Conservation (phyloP, 2,113 vertebrate genomes). For the Pipa parva region DNA sequence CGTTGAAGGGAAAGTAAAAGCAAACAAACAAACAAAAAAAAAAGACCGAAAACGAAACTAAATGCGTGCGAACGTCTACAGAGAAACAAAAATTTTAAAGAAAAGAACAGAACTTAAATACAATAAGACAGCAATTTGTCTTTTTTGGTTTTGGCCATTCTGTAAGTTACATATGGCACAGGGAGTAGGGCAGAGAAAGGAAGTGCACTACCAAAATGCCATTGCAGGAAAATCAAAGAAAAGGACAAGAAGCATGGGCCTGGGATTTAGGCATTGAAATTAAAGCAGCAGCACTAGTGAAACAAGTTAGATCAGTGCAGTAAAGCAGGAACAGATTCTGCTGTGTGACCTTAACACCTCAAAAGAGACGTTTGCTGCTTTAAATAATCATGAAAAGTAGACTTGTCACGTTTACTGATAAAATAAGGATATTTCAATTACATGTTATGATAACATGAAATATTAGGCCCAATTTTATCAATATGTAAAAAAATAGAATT, state of each 20-base stretch:
- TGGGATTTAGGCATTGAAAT: slow-evolving; percentile 34
- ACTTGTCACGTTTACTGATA: too few species aligned
- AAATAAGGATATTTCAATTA: too few species aligned
- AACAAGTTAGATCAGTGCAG: too few species aligned
- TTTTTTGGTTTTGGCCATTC: slow-evolving; percentile 25
- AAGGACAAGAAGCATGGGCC: slow-evolving; percentile 52
- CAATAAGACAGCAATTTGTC: slow-evolving; percentile 32
- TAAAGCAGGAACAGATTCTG: too few species aligned
- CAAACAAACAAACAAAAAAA: slow-evolving; percentile 62
- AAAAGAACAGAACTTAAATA: slow-evolving; percentile 59
- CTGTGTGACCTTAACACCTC: too few species aligned
- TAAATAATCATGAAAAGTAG: too few species aligned
- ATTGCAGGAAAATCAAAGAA: slow-evolving; percentile 52
- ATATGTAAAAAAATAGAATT: too few species aligned
- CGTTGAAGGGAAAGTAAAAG: slow-evolving; percentile 83
- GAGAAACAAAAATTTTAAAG: slow-evolving; percentile 59
- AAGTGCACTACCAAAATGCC: slow-evolving; percentile 31
- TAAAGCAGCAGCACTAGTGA: slow-evolving; percentile 45
- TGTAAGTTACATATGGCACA: slow-evolving; percentile 15
- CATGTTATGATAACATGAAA: too few species aligned
- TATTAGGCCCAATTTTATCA: too few species aligned
- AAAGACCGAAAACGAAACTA: slow-evolving; percentile 60
- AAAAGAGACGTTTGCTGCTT: too few species aligned
- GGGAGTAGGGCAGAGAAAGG: slow-evolving; percentile 11
- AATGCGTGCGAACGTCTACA: slow-evolving; percentile 62